These are phyloP conservation scores for Ferrisia virgata DNA, from an alignment of 2,888 invertebrate genomes.

Conservation along the genomic window DNA sequence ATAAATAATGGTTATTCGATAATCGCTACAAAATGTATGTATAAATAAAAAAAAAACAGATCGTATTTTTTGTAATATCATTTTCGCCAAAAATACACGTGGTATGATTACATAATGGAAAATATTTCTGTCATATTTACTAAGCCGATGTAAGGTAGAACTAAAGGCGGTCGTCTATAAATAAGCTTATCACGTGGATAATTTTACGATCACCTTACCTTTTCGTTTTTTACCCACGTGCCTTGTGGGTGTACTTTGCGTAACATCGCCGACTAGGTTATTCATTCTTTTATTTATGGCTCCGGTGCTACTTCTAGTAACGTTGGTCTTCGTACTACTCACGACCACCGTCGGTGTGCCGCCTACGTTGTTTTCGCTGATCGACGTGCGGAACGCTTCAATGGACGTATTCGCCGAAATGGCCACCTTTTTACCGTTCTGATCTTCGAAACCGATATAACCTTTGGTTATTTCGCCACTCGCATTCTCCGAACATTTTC, in stretches of 20 bases:
- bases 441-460: constrained; percentile 33
- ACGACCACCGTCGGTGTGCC: background rate
- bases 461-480: constrained; percentile 7
- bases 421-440: constrained; percentile 23
- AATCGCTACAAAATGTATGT: no score
- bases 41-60: no score
- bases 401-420: background rate
- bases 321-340: background rate
- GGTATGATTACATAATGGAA: no score
- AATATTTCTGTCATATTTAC: no score
- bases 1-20: no score
- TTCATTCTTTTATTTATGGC: background rate
- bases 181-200: no score
- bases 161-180: no score
- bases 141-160: no score
- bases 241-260: constrained; percentile 26
- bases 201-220: no score
- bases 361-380: constrained; percentile 17
- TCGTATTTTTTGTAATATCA: no score
- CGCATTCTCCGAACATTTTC: constrained; percentile 60
- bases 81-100: no score
- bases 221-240: constrained; percentile 37
- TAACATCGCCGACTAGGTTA: background rate
- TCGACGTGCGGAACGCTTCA: constrained; percentile 1
- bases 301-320: background rate